phyloP scores from a whole-genome alignment of 2,797 vertebrate genomes.

The Sebastolobus altivelis region DNA sequence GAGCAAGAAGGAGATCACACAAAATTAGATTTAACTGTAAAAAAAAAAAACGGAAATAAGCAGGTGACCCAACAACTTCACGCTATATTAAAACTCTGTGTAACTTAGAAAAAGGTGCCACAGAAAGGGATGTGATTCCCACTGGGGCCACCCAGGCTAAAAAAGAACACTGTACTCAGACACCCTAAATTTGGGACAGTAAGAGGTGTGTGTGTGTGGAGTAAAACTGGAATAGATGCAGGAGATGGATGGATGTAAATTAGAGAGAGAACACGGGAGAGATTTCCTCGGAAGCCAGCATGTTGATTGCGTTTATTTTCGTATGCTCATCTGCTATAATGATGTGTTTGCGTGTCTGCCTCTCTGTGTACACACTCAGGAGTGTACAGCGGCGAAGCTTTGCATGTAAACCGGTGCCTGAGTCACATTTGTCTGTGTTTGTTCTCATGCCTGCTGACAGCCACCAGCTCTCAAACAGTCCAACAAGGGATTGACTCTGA shows the following conservation, averaged over 20 bases:
- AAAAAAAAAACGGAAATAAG: not conserved
- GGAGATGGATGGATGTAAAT: slow-evolving; percentile 22
- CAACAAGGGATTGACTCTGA: slow-evolving; percentile 63
- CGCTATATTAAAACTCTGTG: not conserved
- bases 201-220: slow-evolving; percentile 2
- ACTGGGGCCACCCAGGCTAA: slow-evolving; percentile 14
- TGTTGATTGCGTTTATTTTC: slow-evolving; percentile 41
- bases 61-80: not conserved
- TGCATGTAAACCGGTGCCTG: slow-evolving; percentile 53
- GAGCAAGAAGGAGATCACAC: not conserved
- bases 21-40: slow-evolving; percentile 6
- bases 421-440: slow-evolving; percentile 69
- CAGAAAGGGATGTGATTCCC: slow-evolving; percentile 18
- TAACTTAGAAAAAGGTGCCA: slow-evolving; percentile 5
- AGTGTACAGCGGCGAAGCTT: slow-evolving; percentile 21
- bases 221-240: not conserved
- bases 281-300: slow-evolving; percentile 2
- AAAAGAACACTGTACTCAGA: slow-evolving; percentile 2
- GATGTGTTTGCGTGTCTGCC: slow-evolving; percentile 17
- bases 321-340: slow-evolving; percentile 33
- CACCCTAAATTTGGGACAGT: slow-evolving; percentile 20
- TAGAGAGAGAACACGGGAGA: slow-evolving; percentile 8
- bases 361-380: slow-evolving; percentile 19
- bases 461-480: slow-evolving; percentile 60
- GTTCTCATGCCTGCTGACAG: slow-evolving; percentile 72